A percentile compares a stretch with the other conserved stretches of the same genome.
Conservation (phyloP, 1,140 invertebrate species). For the Metopolophium dirhodum region DNA sequence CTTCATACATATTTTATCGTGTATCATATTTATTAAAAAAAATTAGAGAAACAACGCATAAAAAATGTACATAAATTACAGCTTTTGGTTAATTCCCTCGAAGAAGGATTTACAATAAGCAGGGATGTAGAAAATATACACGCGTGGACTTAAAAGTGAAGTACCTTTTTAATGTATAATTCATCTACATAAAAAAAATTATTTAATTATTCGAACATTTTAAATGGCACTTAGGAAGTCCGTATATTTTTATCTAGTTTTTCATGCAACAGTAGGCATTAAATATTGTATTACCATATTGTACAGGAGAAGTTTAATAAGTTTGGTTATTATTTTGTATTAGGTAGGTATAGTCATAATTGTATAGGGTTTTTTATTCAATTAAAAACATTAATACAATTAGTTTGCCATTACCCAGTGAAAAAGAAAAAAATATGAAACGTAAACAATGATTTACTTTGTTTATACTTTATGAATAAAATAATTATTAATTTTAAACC, state of each 20-base stretch:
- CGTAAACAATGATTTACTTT: not conserved
- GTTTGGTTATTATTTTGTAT: not conserved
- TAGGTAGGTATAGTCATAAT: not conserved
- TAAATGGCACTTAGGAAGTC: not conserved
- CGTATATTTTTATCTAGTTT: not conserved
- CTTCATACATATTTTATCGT: not conserved
- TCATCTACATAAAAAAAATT: not conserved
- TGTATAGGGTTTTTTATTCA: not conserved
- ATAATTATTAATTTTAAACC: not conserved
- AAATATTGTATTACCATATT: constrained; percentile 8
- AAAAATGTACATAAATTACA: not conserved
- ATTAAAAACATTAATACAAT: not conserved
- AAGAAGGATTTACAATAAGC: not conserved
- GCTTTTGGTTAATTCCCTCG: not conserved
- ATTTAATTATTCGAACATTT: not conserved
- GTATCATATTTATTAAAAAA: not conserved
- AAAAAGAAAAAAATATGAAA: not conserved
- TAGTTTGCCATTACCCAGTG: not conserved
- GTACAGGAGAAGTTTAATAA: not conserved
- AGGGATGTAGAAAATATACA: not conserved
- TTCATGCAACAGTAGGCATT: not conserved
- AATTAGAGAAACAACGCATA: not conserved
- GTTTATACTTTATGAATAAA: not conserved
- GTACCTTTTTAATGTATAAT: not conserved
- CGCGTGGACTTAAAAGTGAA: not conserved